A percentile compares a stretch with the other conserved stretches of the same genome.
Conservation (phyloP, 2,797 vertebrate genomes). For the Thripadectes ignobilis region DNA sequence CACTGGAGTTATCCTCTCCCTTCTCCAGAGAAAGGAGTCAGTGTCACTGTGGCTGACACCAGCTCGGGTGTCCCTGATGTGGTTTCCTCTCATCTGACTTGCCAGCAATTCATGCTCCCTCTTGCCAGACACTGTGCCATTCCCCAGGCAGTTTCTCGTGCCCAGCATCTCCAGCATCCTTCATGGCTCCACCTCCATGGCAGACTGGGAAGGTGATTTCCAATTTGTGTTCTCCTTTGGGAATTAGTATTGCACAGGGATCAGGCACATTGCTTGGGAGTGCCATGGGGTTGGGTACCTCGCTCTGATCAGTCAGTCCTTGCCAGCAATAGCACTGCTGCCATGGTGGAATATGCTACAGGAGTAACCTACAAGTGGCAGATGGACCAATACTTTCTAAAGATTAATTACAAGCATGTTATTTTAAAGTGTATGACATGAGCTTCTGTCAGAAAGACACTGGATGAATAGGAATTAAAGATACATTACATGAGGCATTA, state of each 20-base stretch:
- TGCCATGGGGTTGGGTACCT: fast-evolving
- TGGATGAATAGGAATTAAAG: not conserved
- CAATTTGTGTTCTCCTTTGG: not conserved
- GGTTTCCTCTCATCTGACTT: not conserved
- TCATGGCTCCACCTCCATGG: not conserved
- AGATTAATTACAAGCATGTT: not conserved
- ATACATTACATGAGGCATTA: not conserved
- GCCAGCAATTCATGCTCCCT: fast-evolving
- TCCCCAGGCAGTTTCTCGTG: not conserved
- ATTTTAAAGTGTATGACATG: not conserved
- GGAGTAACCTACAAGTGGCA: not conserved
- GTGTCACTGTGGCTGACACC: not conserved
- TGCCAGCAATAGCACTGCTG: not conserved
- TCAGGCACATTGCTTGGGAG: not conserved
- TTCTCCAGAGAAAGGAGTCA: not conserved
- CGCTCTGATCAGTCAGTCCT: not conserved
- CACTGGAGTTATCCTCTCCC: not conserved
- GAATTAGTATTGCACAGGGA: not conserved
- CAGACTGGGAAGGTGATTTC: not conserved
- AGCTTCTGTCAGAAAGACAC: not conserved
- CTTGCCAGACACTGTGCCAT: fast-evolving
- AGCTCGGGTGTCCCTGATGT: not conserved
- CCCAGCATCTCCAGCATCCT: not conserved
- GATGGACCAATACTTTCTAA: not conserved
- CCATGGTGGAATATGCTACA: not conserved